Conservation (phyloP, 2,888 invertebrate genomes). For the Amiota mariae region DNA sequence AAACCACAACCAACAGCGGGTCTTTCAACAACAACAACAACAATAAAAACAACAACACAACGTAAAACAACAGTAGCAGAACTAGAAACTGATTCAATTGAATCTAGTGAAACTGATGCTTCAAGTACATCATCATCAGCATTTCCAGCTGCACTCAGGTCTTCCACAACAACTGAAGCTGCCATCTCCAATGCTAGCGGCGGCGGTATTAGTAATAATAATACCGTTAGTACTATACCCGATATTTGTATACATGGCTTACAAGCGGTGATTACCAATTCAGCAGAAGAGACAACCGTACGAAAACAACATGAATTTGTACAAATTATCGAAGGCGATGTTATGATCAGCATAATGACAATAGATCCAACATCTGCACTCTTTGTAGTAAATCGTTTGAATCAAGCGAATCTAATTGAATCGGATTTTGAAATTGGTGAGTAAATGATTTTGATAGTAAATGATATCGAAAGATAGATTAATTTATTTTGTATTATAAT, state of each 20-base stretch:
- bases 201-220: constrained; percentile 28
- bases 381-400: constrained; percentile 72
- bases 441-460: neutral
- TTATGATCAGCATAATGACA: constrained; percentile 70
- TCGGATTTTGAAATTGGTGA: constrained; percentile 72
- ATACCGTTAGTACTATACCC: constrained; percentile 56
- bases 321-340: constrained; percentile 70
- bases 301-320: constrained; percentile 63
- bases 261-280: constrained; percentile 48
- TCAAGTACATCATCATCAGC: constrained; percentile 34
- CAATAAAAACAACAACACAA: constrained; percentile 29
- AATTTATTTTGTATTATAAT: neutral
- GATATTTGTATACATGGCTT: constrained; percentile 70
- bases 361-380: constrained; percentile 69
- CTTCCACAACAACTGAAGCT: constrained; percentile 54
- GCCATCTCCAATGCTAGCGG: constrained; percentile 22
- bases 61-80: neutral
- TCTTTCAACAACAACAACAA: constrained; percentile 37
- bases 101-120: neutral
- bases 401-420: constrained; percentile 68
- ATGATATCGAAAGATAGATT: neutral
- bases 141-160: constrained; percentile 45
- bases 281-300: constrained; percentile 49
- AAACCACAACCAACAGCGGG: constrained; percentile 55
- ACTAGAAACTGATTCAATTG: neutral